Evolutionary conservation across 2,797 vertebrate species (phyloP).

Genomic region (Pogoniulus pusillus): DNA sequence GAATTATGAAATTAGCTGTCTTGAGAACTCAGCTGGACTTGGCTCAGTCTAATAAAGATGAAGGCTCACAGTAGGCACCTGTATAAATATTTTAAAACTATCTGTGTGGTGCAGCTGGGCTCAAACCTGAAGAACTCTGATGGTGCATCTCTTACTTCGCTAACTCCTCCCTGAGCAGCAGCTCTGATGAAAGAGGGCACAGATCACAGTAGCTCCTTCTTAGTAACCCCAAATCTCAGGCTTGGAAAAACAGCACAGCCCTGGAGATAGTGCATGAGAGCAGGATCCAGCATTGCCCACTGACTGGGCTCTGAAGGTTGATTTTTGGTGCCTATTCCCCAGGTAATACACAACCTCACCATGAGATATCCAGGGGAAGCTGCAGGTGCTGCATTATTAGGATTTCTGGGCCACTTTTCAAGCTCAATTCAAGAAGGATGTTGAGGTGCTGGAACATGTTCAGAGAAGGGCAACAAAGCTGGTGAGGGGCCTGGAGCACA

Average conservation of each 20-base stretch:
- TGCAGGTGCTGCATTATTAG: neutral
- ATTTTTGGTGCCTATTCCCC: neutral
- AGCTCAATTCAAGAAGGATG: too few species aligned
- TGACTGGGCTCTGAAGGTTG: neutral
- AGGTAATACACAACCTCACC: neutral
- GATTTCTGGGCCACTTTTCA: neutral
- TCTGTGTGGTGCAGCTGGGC: slow-evolving; percentile 4
- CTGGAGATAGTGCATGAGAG: neutral
- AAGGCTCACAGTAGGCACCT: neutral
- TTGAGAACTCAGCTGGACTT: slow-evolving; percentile 22
- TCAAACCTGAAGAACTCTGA: neutral
- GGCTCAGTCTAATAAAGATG: slow-evolving; percentile 35
- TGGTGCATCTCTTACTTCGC: neutral
- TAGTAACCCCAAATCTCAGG: neutral
- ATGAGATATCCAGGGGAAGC: neutral
- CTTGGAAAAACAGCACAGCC: neutral
- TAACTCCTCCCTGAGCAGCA: neutral
- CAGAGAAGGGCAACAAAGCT: too few species aligned
- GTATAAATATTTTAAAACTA: neutral
- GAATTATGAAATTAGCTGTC: slow-evolving; percentile 49
- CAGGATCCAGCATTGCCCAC: neutral
- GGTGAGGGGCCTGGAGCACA: too few species aligned
- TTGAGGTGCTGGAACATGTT: too few species aligned
- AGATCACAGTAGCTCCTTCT: neutral
- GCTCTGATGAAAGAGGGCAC: neutral